Conservation (phyloP, 2,113 vertebrate species). For the Misgurnus mizolepis region DNA sequence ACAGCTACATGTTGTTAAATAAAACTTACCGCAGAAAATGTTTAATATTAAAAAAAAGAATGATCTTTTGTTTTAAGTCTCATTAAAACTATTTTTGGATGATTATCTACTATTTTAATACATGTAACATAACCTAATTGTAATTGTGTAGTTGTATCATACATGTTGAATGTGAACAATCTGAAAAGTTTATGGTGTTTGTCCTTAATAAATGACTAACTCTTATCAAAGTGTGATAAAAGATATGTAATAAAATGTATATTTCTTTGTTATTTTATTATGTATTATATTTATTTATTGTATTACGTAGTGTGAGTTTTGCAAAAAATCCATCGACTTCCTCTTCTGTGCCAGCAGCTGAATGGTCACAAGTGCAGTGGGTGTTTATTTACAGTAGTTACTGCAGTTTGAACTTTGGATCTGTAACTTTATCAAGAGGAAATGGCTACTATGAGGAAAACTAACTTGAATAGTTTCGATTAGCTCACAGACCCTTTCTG, state of each 20-base stretch:
- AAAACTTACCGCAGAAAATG: background rate
- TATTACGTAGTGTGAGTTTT: background rate
- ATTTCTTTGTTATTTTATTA: too few species aligned
- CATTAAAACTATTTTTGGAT: too few species aligned
- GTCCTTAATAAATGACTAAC: too few species aligned
- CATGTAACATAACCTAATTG: background rate
- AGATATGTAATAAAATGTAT: too few species aligned
- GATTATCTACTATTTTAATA: background rate
- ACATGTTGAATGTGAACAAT: too few species aligned
- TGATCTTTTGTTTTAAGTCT: too few species aligned
- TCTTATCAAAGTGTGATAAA: too few species aligned
- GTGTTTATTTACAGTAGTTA: constrained; percentile 23
- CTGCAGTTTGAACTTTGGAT: constrained; percentile 69
- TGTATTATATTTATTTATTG: background rate
- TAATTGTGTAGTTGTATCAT: too few species aligned
- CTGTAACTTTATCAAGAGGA: constrained; percentile 52
- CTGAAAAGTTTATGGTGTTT: too few species aligned
- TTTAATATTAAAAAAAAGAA: too few species aligned
- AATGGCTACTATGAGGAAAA: background rate
- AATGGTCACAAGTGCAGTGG: constrained; percentile 60
- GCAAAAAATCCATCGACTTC: constrained; percentile 36
- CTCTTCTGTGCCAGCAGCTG: constrained; percentile 43
- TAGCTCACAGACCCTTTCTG: background rate
- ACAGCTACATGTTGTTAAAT: background rate
- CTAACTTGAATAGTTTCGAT: constrained; percentile 9